Evolutionary conservation across 2,113 vertebrate genomes (phyloP).

Genomic region (Benitochromis conjunctus): DNA sequence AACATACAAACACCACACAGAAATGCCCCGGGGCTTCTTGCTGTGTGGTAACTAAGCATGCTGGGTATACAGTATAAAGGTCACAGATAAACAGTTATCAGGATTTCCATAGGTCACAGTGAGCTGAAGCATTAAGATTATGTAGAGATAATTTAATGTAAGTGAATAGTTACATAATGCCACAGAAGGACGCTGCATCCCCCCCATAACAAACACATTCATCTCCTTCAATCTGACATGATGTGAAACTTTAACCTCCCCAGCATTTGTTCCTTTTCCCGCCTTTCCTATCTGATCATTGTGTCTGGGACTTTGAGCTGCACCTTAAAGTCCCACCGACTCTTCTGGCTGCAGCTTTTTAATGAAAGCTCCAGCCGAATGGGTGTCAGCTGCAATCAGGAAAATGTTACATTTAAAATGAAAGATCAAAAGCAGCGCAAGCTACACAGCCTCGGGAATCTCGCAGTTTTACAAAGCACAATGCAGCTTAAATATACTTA

Average conservation of each 20-base stretch:
- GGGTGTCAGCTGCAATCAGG: constrained; percentile 19
- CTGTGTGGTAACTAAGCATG: not conserved
- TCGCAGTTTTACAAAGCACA: not conserved
- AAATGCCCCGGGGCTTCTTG: not conserved
- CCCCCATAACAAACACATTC: not conserved
- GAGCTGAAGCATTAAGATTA: not conserved
- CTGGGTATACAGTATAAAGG: not conserved
- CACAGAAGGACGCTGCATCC: not conserved
- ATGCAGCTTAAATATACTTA: not conserved
- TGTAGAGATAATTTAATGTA: not conserved
- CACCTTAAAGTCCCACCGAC: not conserved
- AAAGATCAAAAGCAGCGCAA: not conserved
- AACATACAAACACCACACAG: not conserved
- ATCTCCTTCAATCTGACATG: not conserved
- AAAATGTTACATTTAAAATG: not conserved
- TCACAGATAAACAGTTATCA: not conserved
- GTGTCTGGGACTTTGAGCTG: not conserved
- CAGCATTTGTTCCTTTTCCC: not conserved
- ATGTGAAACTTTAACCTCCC: constrained; percentile 2
- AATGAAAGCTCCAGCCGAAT: constrained; percentile 19
- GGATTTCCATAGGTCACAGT: not conserved
- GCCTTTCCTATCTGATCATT: not conserved
- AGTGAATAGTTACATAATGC: not conserved
- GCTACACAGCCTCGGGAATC: not conserved
- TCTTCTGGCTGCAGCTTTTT: constrained; percentile 18